Evolutionary conservation across 2,797 vertebrate species (phyloP).

Genomic region (Tamandua tetradactyla): DNA sequence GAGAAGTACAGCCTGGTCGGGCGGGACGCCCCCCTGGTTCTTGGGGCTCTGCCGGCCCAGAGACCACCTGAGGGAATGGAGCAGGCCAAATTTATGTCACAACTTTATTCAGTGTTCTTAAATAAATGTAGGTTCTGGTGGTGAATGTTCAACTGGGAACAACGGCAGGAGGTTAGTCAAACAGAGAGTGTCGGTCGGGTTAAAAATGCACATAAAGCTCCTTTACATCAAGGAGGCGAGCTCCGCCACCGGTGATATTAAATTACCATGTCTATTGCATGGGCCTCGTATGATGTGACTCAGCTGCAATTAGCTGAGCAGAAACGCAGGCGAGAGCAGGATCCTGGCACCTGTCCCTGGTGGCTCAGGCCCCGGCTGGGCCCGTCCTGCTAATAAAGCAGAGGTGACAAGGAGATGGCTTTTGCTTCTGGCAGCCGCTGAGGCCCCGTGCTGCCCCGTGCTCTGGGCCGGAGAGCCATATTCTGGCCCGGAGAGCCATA

Average conservation of each 20-base stretch:
- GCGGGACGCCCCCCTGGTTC: too few relatives aligned
- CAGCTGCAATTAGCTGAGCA: not conserved
- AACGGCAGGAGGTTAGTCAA: not conserved
- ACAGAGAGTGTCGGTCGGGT: not conserved
- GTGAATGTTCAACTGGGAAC: too few relatives aligned
- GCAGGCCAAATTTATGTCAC: not conserved
- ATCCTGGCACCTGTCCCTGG: rapidly evolving
- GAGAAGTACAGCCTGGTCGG: not conserved
- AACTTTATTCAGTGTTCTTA: not conserved
- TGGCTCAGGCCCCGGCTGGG: slow-evolving; percentile 3
- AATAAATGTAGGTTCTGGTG: not conserved
- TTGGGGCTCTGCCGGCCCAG: not conserved
- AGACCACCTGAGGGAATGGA: not conserved
- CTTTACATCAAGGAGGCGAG: rapidly evolving
- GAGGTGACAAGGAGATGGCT: slow-evolving; percentile 48
- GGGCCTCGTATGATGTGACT: not conserved
- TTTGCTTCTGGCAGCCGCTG: not conserved
- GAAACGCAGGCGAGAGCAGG: rapidly evolving
- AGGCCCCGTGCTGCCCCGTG: not conserved
- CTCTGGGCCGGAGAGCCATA: not conserved
- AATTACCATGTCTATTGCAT: rapidly evolving
- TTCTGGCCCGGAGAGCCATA: slow-evolving; percentile 27
- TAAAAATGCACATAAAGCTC: not conserved
- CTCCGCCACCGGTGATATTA: rapidly evolving
- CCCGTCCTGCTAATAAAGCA: slow-evolving; percentile 29